Percentiles rank a stretch among this genome's conserved stretches.
These are phyloP conservation scores for Bombus vancouverensis DNA, from an alignment of 1,140 invertebrate genomes.

Conservation along the genomic window DNA sequence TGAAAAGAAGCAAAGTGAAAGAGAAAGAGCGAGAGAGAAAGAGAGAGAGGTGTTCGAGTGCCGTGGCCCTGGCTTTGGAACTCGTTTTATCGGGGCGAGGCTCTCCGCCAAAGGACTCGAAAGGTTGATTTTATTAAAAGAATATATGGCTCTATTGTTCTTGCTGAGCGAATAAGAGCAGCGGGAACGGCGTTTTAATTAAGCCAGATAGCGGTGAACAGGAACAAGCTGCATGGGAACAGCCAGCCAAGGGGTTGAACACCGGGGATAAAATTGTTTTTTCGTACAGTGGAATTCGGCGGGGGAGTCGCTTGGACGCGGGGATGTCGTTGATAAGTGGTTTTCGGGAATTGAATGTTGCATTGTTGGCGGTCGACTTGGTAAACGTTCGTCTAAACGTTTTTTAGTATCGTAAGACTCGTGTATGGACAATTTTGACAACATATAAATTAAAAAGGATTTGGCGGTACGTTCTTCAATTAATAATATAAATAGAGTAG, in stretches of 20 bases:
- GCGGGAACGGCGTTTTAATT: conserved; percentile 34
- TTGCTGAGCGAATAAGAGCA: conserved; percentile 18
- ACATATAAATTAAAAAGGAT: background rate
- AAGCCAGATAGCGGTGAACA: conserved; percentile 29
- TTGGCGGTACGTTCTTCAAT: background rate
- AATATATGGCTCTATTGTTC: conserved; percentile 41
- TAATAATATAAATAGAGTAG: background rate
- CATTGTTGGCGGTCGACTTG: background rate
- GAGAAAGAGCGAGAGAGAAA: no score
- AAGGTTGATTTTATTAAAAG: conserved; percentile 42
- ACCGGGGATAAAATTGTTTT: conserved; percentile 29
- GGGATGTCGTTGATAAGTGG: conserved; percentile 4
- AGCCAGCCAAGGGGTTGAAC: conserved; percentile 7
- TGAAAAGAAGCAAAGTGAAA: background rate
- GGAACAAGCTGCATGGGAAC: conserved; percentile 32
- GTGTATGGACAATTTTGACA: background rate
- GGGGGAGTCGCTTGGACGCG: background rate
- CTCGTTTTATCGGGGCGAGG: conserved; percentile 26
- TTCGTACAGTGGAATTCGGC: background rate
- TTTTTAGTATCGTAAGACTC: background rate
- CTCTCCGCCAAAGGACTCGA: conserved; percentile 35
- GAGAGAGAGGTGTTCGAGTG: background rate
- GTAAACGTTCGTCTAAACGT: background rate
- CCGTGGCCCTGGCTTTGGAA: background rate
- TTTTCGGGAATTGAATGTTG: conserved; percentile 13